A percentile compares a stretch with the other conserved stretches of the same genome.
phyloP scores from a whole-genome alignment of 2,888 invertebrate species.

The Orthosia incerta region DNA sequence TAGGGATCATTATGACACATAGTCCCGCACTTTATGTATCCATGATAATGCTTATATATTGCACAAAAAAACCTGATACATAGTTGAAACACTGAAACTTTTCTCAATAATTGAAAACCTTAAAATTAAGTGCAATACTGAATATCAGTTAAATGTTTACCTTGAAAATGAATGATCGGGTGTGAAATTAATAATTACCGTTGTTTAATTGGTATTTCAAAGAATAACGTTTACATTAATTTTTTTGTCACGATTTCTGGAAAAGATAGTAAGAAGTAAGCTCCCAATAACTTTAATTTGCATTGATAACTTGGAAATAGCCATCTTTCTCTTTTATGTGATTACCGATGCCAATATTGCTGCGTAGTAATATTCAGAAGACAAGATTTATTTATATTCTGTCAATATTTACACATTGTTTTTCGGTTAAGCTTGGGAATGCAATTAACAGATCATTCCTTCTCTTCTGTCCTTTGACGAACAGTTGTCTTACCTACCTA shows the following conservation, averaged over 20 bases:
- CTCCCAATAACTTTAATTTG: background rate
- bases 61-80: too few relatives aligned
- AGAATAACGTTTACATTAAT: too few relatives aligned
- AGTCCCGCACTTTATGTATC: too few relatives aligned
- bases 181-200: background rate
- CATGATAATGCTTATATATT: too few relatives aligned
- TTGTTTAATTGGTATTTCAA: background rate
- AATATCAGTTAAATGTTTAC: background rate
- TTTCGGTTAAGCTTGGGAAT: background rate
- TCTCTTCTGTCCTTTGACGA: too few relatives aligned
- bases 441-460: too few relatives aligned
- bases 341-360: background rate
- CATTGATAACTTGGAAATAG: background rate
- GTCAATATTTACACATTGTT: background rate
- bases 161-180: background rate
- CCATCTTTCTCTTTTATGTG: background rate
- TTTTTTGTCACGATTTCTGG: background rate
- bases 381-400: background rate
- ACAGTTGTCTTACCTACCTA: too few relatives aligned
- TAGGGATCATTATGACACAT: too few relatives aligned
- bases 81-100: too few relatives aligned
- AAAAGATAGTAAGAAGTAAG: background rate
- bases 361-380: background rate
- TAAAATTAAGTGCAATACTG: background rate
- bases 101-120: too few relatives aligned